Evolutionary conservation across 2,113 vertebrate genomes (phyloP).

Genomic region (Sylvia atricapilla): DNA sequence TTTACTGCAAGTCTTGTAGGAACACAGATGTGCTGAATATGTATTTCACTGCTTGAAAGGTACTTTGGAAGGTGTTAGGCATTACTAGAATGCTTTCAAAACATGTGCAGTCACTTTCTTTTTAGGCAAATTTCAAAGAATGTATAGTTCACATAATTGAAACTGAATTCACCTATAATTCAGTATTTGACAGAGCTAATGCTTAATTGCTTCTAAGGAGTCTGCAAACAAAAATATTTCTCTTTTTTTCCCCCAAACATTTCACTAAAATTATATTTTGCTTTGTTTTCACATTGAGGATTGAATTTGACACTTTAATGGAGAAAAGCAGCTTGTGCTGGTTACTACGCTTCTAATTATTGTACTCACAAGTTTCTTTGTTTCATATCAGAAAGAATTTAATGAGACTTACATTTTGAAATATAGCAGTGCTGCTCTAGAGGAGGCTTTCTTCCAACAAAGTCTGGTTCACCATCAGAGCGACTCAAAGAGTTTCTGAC

Average conservation of each 20-base stretch:
- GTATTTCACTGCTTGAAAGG: slow-evolving; percentile 58
- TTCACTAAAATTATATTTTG: slow-evolving; percentile 56
- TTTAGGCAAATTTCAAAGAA: slow-evolving; percentile 71
- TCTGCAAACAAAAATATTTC: slow-evolving; percentile 72
- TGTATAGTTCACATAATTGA: slow-evolving; percentile 67
- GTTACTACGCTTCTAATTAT: not conserved
- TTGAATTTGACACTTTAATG: slow-evolving; percentile 11
- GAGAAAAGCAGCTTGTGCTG: not conserved
- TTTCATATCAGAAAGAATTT: slow-evolving; percentile 2
- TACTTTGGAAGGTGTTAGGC: slow-evolving; percentile 49
- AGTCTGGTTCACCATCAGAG: not conserved
- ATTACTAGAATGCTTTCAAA: slow-evolving; percentile 60
- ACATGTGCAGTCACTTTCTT: slow-evolving; percentile 64
- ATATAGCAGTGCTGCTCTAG: not conserved
- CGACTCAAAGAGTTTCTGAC: not conserved
- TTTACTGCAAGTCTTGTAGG: slow-evolving; percentile 62
- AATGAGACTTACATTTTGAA: not conserved
- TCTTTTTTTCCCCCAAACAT: slow-evolving; percentile 58
- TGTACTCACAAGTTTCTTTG: not conserved
- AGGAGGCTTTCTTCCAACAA: not conserved
- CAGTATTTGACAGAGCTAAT: slow-evolving; percentile 67
- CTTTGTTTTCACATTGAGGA: slow-evolving; percentile 51
- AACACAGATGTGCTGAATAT: slow-evolving; percentile 60
- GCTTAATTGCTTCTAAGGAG: slow-evolving; percentile 72
- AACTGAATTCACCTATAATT: slow-evolving; percentile 72